Evolutionary conservation across 30 jellyfish, hydroid and myxozoan genomes (phyloP).

Genomic region (Haliclystus octoradiatus): DNA sequence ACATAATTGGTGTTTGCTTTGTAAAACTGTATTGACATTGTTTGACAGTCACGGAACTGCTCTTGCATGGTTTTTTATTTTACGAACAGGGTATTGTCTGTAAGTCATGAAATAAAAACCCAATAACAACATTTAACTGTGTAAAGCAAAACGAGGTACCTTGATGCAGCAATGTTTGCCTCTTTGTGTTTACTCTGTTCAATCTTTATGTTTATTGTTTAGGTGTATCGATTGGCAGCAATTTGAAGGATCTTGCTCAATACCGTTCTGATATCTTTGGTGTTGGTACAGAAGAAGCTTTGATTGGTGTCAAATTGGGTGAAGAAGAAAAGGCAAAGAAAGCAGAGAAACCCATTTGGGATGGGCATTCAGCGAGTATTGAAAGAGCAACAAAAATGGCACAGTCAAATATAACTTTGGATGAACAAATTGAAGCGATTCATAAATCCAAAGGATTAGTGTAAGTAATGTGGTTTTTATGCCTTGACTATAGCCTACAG

Average conservation of each 20-base stretch:
- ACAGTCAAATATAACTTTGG: constrained; percentile 78
- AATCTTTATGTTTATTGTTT: too few species aligned
- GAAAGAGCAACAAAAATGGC: constrained; percentile 93
- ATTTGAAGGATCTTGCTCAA: constrained; percentile 87
- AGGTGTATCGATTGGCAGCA: constrained; percentile 92
- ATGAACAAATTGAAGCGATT: constrained; percentile 91
- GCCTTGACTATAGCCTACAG: background rate
- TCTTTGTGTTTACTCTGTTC: too few species aligned
- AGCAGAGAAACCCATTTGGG: constrained; percentile 76
- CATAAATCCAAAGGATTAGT: constrained; percentile 87
- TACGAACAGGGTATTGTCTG: too few species aligned
- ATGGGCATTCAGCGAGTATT: constrained; percentile 97
- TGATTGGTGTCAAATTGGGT: constrained; percentile 87
- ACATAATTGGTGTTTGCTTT: too few species aligned
- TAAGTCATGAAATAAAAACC: too few species aligned
- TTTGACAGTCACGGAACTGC: too few species aligned
- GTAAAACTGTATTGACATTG: too few species aligned
- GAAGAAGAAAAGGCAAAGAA: constrained; percentile 55
- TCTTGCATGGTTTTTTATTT: too few species aligned
- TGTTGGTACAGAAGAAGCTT: constrained; percentile 90
- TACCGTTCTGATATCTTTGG: constrained; percentile 99
- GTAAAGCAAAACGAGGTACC: too few species aligned
- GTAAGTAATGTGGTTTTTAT: constrained; percentile 29
- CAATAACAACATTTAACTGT: too few species aligned
- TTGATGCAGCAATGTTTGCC: too few species aligned